Conservation (phyloP, 2,113 vertebrate species). For the Platichthys stellatus region DNA sequence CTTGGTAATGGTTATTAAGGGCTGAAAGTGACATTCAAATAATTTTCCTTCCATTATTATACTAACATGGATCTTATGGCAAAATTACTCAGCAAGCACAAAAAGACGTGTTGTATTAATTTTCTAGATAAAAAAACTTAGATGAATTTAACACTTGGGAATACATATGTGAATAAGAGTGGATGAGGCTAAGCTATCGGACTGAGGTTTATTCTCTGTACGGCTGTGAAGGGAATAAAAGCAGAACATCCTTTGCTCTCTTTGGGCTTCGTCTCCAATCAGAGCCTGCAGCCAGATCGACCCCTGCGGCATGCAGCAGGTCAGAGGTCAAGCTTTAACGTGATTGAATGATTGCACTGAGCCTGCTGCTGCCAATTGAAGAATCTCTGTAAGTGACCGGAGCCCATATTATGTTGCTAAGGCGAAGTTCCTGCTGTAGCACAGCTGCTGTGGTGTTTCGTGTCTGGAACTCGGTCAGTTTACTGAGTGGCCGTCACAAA, state of each 20-base stretch:
- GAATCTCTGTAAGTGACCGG: conserved; percentile 42
- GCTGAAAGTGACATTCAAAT: too few species aligned
- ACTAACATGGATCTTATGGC: not conserved
- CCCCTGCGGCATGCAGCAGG: not conserved
- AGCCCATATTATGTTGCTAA: conserved; percentile 31
- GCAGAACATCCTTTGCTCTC: not conserved
- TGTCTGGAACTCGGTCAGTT: conserved; percentile 25
- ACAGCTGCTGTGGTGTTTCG: conserved; percentile 39
- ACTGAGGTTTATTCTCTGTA: not conserved
- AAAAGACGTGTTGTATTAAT: not conserved
- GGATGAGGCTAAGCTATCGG: not conserved
- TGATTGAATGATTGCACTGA: conserved; percentile 47
- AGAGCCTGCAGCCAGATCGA: not conserved
- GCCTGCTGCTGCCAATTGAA: conserved; percentile 30
- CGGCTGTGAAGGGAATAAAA: not conserved
- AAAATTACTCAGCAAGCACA: not conserved
- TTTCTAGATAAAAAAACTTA: not conserved
- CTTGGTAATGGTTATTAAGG: too few species aligned
- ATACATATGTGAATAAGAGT: not conserved
- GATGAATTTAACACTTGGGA: not conserved
- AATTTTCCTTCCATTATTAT: too few species aligned
- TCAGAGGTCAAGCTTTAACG: conserved; percentile 48
- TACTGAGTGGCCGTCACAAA: conserved; percentile 19
- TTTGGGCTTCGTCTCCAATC: not conserved
- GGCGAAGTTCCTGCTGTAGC: conserved; percentile 22